Evolutionary conservation across 2,888 invertebrate genomes (phyloP), one percentile per base, ranked within the genome.

Genomic region (Caradrina clavipalpis): DNA sequence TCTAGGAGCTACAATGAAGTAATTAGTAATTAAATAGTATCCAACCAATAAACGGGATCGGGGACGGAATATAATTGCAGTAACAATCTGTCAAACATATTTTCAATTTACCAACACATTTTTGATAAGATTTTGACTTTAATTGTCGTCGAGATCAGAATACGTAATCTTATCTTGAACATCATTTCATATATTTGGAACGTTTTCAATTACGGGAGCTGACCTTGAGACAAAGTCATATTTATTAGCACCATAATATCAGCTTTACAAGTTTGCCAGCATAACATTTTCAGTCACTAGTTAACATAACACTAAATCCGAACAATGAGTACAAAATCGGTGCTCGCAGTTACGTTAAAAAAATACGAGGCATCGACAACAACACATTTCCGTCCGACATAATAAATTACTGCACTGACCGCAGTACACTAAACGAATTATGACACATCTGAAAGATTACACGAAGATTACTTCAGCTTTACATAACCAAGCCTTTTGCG

Each of bases 401-500:
- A 22, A n/a, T n/a, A n/a, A n/a, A n/a, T 45, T n/a, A 56, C 22
- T 56, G 47, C 47, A 56, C 35, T 58, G 45, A 61, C 54, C 54
- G 39, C 56, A 35, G 13, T 39, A 1, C 15, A 31, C 51, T 62
- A 21, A 62, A 51, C 21, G 63, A 50, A 79, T 63, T 69, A 62
- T 76, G 58, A 69, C 61, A 69, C 26, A 69, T 73, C 62, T 63
- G 26, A 70, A 76, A 70, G 54, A 69, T 80, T 51, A 69, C 60
- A 68, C 66, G 47, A 69, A 81, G 67, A 81, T 80, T 80, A 83
- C 80, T 85, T 72, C 69, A 81, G 65, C 66, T 87, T 89, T 89
- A 86, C 85, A 86, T 87, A 89, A 87, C 71, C 42, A 59, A 67
- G 65, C 65, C 76, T 76, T 78, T 81, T 78, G 82, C 84, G 75